A percentile compares a stretch with the other conserved stretches of the same genome.
These are phyloP conservation scores for Lochmaea capreae DNA, from an alignment of 2,888 invertebrate species.

Conservation along the genomic window DNA sequence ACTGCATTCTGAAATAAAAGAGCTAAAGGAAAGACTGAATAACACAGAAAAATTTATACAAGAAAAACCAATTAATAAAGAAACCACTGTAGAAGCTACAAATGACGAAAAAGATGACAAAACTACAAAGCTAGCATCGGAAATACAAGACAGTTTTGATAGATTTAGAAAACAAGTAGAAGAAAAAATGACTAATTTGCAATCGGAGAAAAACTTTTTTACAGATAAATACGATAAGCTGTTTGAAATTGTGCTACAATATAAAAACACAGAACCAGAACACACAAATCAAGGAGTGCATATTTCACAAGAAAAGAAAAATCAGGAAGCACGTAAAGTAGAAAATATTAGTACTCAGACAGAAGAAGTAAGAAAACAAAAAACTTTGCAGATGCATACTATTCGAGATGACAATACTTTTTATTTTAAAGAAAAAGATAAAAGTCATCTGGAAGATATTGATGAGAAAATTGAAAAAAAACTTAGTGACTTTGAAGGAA, in stretches of 20 bases:
- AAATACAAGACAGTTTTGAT: slow-evolving; percentile 61
- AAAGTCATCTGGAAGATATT: slow-evolving; percentile 16
- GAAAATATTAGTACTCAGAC: slow-evolving; percentile 57
- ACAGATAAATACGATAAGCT: slow-evolving; percentile 70
- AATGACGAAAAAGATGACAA: slow-evolving; percentile 33
- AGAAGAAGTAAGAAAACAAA: slow-evolving; percentile 40
- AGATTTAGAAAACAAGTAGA: slow-evolving; percentile 60
- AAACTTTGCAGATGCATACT: slow-evolving; percentile 45
- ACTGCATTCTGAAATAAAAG: slow-evolving; percentile 74
- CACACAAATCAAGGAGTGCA: slow-evolving; percentile 54
- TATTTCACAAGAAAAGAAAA: slow-evolving; percentile 45
- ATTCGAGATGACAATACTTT: slow-evolving; percentile 42
- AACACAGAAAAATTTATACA: slow-evolving; percentile 70
- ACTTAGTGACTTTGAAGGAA: slow-evolving; percentile 47
- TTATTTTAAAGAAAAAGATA: slow-evolving; percentile 36
- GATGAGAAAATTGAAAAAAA: slow-evolving; percentile 49
- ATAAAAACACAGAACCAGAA: slow-evolving; percentile 44
- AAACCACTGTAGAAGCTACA: slow-evolving; percentile 31
- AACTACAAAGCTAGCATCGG: slow-evolving; percentile 46
- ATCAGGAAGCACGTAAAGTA: background rate
- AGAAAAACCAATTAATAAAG: slow-evolving; percentile 53
- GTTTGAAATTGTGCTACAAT: slow-evolving; percentile 61
- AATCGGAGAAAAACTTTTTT: slow-evolving; percentile 68
- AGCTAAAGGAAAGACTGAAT: slow-evolving; percentile 73
- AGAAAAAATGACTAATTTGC: slow-evolving; percentile 64